phyloP scores from a whole-genome alignment of 2,113 vertebrate genomes.

The Catharus minimus region DNA sequence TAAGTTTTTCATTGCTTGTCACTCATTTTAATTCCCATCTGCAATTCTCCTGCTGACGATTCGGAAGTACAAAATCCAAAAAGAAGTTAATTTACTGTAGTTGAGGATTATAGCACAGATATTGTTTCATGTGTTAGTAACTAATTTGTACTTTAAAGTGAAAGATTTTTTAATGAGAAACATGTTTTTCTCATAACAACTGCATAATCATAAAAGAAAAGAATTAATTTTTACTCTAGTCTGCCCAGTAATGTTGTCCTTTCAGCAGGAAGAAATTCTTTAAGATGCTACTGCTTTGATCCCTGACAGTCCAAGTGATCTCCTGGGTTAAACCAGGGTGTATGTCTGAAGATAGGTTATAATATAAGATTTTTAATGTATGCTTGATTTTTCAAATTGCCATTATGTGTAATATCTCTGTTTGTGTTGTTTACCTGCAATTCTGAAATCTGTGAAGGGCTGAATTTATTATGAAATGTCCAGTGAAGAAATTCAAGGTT shows the following conservation, averaged over 20 bases:
- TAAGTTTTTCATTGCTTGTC: conserved; percentile 66
- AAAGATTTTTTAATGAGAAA: neutral
- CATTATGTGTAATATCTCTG: neutral
- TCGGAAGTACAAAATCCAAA: neutral
- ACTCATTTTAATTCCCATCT: conserved; percentile 1
- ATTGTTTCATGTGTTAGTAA: neutral
- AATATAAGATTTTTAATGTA: neutral
- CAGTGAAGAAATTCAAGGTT: neutral
- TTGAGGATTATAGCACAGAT: neutral
- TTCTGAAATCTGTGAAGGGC: neutral
- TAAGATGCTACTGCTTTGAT: neutral
- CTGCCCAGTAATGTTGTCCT: neutral
- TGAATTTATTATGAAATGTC: neutral
- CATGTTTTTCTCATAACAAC: neutral
- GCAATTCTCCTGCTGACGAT: neutral
- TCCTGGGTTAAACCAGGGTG: neutral
- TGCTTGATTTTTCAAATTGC: neutral
- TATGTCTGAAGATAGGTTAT: neutral
- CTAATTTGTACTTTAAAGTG: neutral
- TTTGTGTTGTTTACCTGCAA: neutral
- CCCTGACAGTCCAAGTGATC: neutral
- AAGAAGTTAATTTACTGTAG: neutral
- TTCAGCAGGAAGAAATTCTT: neutral
- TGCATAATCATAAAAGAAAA: neutral
- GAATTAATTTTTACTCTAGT: neutral